A percentile compares a stretch with the other conserved stretches of the same genome.
Evolutionary conservation across 2,113 vertebrate species (phyloP).

Genomic region (Ailuropoda melanoleuca): DNA sequence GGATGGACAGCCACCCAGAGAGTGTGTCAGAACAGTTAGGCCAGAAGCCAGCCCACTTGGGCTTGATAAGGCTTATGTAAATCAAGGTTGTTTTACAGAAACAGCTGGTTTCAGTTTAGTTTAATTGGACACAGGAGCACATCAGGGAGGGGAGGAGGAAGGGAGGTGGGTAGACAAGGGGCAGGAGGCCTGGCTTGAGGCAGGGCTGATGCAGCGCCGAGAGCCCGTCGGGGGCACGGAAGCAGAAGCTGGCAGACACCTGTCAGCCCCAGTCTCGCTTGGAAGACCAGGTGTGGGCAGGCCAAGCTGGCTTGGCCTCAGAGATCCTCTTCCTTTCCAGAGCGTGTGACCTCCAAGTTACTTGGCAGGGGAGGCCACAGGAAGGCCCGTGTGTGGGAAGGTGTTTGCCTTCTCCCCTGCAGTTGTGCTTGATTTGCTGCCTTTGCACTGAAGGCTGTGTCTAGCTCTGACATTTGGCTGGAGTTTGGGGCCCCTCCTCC

Average conservation of each 20-base stretch:
- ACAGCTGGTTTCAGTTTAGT: constrained; percentile 58
- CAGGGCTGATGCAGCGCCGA: not conserved
- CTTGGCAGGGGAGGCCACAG: not conserved
- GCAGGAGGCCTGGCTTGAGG: not conserved
- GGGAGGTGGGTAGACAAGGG: not conserved
- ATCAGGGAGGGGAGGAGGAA: not conserved
- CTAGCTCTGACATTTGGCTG: not conserved
- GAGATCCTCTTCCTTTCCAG: not conserved
- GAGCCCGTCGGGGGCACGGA: not conserved
- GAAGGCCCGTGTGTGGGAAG: not conserved
- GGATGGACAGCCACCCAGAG: not conserved
- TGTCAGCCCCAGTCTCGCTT: not conserved
- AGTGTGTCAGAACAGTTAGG: not conserved
- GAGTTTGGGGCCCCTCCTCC: not conserved
- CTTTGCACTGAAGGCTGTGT: not conserved
- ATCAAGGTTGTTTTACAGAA: constrained; percentile 39
- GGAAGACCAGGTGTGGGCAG: not conserved
- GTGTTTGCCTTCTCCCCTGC: not conserved
- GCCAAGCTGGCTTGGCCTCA: not conserved
- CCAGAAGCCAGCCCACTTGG: not conserved
- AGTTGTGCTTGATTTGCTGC: not conserved
- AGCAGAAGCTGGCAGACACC: not conserved
- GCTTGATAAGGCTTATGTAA: constrained; percentile 46
- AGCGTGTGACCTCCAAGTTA: not conserved
- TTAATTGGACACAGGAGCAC: constrained; percentile 59